Base-by-base conservation (phyloP, 2,888 invertebrate genomes). In the Cheilosia scutellata region DNA sequence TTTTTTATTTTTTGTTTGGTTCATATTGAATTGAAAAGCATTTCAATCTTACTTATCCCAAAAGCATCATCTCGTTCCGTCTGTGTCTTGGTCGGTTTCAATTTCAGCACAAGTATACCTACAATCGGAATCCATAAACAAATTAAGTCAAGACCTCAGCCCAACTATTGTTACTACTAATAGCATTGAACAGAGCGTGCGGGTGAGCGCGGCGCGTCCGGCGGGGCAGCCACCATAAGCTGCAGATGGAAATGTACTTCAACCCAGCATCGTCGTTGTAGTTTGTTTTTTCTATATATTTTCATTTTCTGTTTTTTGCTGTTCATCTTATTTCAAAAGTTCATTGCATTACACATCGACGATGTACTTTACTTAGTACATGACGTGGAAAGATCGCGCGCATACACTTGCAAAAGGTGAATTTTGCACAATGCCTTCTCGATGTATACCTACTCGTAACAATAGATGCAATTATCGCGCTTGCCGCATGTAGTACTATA, bases 101-200 rank as follows among this genome's bases (percentile, higher is more conserved):
- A 53, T 78, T 83, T 83, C 78, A 83, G 68, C 62, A 51, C 16
- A 68, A 53, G 76, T 76, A 74, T 65, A 49, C 37, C 13, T 37
- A 57, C 80, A 74, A 68, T 78, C 53, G 66, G 68, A 74, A 49
- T 20, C 75, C 79, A 71, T 79, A 79, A 75, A 79, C 75, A 84
- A 84, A 84, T 84, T 79, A 76, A 84, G 84, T 79, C 84, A 79
- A 84, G 75, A 79, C 71, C 75, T 75, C 65, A 79, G 62, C 33
- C 44, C 70, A 47, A 60, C 75, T 76, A 79, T 79, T 84, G 75
- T 84, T 75, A 60, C 63, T 65, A 71, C 63, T 70, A 71, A 65
- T 65, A 77, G 66, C 71, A 76, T 76, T 65, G 82, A 76, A 71
- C 63, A 57, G 9, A 51, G 20, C 20, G 20, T 20, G 20, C 20